Percentiles rank a stretch among this genome's conserved stretches.
Evolutionary conservation across 1,140 invertebrate genomes (phyloP).

Genomic region (Drosophila novamexicana): DNA sequence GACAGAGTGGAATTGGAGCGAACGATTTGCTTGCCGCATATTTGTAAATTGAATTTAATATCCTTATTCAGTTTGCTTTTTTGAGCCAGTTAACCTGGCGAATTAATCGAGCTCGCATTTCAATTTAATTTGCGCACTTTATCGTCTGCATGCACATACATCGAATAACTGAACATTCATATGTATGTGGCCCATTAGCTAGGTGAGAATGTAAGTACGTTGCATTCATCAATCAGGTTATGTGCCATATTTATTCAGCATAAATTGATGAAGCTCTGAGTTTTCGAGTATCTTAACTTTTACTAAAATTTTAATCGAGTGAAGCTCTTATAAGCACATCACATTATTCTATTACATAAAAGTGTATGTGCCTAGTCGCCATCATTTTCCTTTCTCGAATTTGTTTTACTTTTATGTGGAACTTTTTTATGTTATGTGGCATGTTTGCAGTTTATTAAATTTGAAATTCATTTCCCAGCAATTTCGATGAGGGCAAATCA

Average conservation of each 20-base stretch:
- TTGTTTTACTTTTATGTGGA: conserved; percentile 1
- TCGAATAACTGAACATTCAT: background rate
- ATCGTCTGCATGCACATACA: background rate
- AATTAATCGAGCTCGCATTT: conserved; percentile 18
- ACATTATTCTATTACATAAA: background rate
- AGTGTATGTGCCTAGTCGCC: background rate
- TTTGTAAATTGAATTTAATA: conserved; percentile 6
- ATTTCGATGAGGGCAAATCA: conserved; percentile 38
- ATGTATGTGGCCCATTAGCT: background rate
- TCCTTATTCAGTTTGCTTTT: conserved; percentile 3
- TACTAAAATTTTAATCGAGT: too few relatives aligned
- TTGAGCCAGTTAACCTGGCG: background rate
- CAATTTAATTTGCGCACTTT: conserved; percentile 9
- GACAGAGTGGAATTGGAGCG: background rate
- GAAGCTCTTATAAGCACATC: too few relatives aligned
- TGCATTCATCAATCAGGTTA: background rate
- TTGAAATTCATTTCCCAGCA: conserved; percentile 39
- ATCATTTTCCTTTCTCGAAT: background rate
- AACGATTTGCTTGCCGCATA: background rate
- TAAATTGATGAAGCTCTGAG: background rate
- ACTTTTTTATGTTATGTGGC: background rate
- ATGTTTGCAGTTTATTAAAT: conserved; percentile 38
- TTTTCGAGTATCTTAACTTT: too few relatives aligned
- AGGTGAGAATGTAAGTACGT: background rate
- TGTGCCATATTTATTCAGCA: background rate